Evolutionary conservation across 2,797 vertebrate species (phyloP).

Genomic region (Silurus lanzhouensis): DNA sequence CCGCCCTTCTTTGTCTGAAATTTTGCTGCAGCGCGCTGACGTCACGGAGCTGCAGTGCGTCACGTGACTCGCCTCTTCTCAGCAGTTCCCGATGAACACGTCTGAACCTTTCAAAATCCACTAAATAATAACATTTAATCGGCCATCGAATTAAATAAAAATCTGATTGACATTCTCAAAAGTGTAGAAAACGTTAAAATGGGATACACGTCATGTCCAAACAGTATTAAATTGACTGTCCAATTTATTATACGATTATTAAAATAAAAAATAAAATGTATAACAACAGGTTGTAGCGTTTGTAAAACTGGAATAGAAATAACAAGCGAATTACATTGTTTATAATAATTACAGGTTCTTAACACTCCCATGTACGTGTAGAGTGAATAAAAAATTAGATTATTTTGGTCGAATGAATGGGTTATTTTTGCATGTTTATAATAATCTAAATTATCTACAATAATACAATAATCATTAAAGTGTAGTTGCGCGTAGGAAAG

Average conservation of each 20-base stretch:
- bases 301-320: background rate
- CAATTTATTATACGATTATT: background rate
- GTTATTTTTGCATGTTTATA: background rate
- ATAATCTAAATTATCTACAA: too few relatives aligned
- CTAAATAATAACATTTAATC: background rate
- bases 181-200: background rate
- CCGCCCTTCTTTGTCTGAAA: conserved; percentile 55
- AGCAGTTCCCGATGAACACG: conserved; percentile 25
- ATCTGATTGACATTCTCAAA: background rate
- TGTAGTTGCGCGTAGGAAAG: background rate
- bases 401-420: background rate
- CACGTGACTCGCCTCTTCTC: conserved; percentile 59
- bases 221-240: background rate
- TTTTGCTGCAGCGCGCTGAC: conserved; percentile 68
- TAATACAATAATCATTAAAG: too few relatives aligned
- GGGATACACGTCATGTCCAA: too few relatives aligned
- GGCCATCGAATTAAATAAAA: background rate
- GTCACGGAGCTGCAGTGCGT: conserved; percentile 67
- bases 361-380: background rate
- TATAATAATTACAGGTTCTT: too few relatives aligned
- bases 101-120: background rate
- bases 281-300: background rate
- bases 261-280: too few relatives aligned
- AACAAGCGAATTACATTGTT: background rate
- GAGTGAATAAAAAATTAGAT: background rate